These are phyloP conservation scores for Perccottus glenii DNA, from an alignment of 2,113 vertebrate genomes.

Conservation along the genomic window DNA sequence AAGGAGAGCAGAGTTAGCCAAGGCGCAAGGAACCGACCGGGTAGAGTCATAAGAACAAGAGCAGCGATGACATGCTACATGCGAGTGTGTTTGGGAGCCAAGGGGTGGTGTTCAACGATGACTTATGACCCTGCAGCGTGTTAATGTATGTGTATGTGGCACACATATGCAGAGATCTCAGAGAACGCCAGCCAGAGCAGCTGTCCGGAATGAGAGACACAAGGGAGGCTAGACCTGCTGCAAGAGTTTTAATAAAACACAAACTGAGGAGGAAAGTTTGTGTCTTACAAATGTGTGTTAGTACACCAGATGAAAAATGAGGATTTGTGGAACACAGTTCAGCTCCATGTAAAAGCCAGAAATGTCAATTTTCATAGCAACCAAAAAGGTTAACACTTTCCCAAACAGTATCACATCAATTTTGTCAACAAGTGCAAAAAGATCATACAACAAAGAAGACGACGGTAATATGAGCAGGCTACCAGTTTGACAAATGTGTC, in stretches of 20 bases:
- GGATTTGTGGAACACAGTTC: slow-evolving; percentile 2
- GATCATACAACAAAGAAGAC: background rate
- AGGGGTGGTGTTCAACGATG: slow-evolving; percentile 42
- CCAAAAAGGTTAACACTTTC: slow-evolving; percentile 19
- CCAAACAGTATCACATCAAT: background rate
- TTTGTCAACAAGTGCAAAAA: slow-evolving; percentile 8
- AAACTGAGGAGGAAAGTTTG: background rate
- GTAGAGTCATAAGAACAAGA: slow-evolving; percentile 41
- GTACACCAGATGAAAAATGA: slow-evolving; percentile 34
- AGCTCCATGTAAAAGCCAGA: slow-evolving; percentile 15
- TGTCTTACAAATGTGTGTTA: background rate
- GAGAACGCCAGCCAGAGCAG: slow-evolving; percentile 71
- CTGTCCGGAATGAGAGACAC: slow-evolving; percentile 73
- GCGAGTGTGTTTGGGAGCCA: slow-evolving; percentile 42
- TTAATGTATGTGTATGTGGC: slow-evolving; percentile 7
- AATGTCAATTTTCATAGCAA: slow-evolving; percentile 47
- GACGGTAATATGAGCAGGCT: slow-evolving; percentile 4
- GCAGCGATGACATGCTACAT: slow-evolving; percentile 60
- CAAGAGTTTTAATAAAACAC: slow-evolving; percentile 59
- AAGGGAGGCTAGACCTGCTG: slow-evolving; percentile 59
- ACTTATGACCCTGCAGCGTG: slow-evolving; percentile 52
- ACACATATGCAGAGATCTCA: slow-evolving; percentile 46
- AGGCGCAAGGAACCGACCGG: slow-evolving; percentile 21
- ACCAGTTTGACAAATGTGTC: slow-evolving; percentile 40
- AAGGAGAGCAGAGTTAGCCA: slow-evolving; percentile 28